Conservation (phyloP, 2,797 vertebrate species). For the Triplophysa yarkandensis region DNA sequence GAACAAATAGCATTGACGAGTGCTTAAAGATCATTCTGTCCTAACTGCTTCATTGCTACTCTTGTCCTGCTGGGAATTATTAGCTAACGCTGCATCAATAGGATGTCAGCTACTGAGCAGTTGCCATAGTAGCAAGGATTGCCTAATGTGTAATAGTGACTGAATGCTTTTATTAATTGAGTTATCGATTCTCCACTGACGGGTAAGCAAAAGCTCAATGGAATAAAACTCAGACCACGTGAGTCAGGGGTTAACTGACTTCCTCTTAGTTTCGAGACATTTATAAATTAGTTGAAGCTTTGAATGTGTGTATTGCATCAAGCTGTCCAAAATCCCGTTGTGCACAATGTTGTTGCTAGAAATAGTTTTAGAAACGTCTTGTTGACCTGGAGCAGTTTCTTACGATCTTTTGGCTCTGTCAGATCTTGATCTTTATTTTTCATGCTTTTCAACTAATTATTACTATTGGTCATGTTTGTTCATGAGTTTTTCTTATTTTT, state of each 20-base stretch:
- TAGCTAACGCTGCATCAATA: not conserved
- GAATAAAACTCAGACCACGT: slow-evolving; percentile 38
- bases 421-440: not conserved
- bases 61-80: slow-evolving; percentile 13
- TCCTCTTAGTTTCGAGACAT: slow-evolving; percentile 19
- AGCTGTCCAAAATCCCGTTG: not conserved
- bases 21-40: not conserved
- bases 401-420: not conserved
- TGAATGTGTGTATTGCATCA: not conserved
- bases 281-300: not conserved
- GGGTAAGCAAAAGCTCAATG: slow-evolving; percentile 6
- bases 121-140: slow-evolving; percentile 45
- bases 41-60: not conserved
- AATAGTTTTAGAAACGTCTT: not conserved
- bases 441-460: too few relatives aligned
- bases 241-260: slow-evolving; percentile 4
- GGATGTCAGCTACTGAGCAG: slow-evolving; percentile 21
- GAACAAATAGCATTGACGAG: not conserved
- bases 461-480: too few relatives aligned
- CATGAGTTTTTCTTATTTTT: too few relatives aligned
- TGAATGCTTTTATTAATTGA: slow-evolving; percentile 51
- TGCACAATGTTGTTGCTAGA: not conserved
- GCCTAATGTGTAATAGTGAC: slow-evolving; percentile 35
- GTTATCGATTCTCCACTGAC: slow-evolving; percentile 50
- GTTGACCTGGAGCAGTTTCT: not conserved